Conservation (phyloP, 1,140 invertebrate species). For the Calephelis nemesis region DNA sequence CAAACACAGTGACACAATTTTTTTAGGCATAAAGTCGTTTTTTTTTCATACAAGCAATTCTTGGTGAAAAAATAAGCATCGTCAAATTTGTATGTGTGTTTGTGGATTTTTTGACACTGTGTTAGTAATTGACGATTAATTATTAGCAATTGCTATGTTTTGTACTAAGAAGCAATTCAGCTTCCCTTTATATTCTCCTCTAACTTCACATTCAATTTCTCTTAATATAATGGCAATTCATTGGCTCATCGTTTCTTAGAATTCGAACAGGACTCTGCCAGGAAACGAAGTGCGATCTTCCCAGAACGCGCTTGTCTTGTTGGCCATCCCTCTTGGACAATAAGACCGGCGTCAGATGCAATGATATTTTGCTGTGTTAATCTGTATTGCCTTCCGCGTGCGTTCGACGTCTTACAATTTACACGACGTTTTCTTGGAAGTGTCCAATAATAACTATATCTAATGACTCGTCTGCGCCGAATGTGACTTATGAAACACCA, state of each 20-base stretch:
- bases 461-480: conserved; percentile 4
- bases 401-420: conserved; percentile 20
- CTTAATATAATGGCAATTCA: not conserved
- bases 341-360: conserved; percentile 27
- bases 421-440: conserved; percentile 12
- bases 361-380: conserved; percentile 28
- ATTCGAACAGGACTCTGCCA: conserved; percentile 35
- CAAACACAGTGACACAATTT: too few relatives aligned
- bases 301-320: conserved; percentile 34
- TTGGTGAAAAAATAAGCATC: too few relatives aligned
- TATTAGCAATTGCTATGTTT: not conserved
- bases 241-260: conserved; percentile 27
- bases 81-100: too few relatives aligned
- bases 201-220: conserved; percentile 8
- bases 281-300: conserved; percentile 33
- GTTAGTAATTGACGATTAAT: too few relatives aligned
- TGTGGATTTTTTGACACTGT: too few relatives aligned
- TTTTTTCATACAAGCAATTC: too few relatives aligned
- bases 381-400: conserved; percentile 23
- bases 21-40: too few relatives aligned
- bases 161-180: not conserved
- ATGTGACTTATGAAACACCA: not conserved
- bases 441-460: conserved; percentile 13
- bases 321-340: conserved; percentile 31
- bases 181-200: not conserved